Conservation (phyloP, 2,113 vertebrate species). For the Urocynchramus pylzowi region DNA sequence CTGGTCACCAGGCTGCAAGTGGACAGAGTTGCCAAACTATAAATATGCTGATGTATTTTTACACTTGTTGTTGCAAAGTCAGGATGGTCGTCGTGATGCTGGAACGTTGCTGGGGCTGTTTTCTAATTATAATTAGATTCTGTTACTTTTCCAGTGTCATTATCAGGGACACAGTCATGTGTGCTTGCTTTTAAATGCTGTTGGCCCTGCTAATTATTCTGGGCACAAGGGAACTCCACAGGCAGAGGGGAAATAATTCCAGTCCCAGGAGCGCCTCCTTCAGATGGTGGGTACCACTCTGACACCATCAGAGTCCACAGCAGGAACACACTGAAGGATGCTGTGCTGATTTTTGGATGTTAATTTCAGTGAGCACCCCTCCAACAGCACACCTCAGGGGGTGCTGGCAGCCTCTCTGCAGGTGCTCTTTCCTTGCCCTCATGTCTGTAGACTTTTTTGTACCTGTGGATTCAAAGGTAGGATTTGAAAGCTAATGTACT, state of each 20-base stretch:
- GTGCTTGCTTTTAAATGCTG: constrained; percentile 22
- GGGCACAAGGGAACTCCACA: not conserved
- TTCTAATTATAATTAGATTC: constrained; percentile 65
- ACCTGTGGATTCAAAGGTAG: not conserved
- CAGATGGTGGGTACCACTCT: not conserved
- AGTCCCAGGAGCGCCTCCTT: constrained; percentile 20
- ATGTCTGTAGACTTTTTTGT: not conserved
- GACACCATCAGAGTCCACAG: not conserved
- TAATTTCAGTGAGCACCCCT: not conserved
- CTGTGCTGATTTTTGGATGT: not conserved
- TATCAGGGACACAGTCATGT: constrained; percentile 22
- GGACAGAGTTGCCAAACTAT: constrained; percentile 52
- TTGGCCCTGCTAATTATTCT: not conserved
- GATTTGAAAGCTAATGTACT: constrained; percentile 2
- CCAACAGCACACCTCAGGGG: not conserved
- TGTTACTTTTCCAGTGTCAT: constrained; percentile 43
- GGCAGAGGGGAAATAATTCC: not conserved
- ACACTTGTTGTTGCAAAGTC: constrained; percentile 60
- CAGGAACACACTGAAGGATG: not conserved
- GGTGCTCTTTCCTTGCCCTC: not conserved
- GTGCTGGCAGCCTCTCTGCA: not conserved
- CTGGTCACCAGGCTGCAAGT: not conserved
- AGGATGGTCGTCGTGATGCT: constrained; percentile 49
- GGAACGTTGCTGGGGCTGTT: constrained; percentile 32
- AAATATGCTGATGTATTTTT: constrained; percentile 67